Evolutionary conservation across 2,113 vertebrate species (phyloP).

Genomic region (Nothoprocta pentlandii): DNA sequence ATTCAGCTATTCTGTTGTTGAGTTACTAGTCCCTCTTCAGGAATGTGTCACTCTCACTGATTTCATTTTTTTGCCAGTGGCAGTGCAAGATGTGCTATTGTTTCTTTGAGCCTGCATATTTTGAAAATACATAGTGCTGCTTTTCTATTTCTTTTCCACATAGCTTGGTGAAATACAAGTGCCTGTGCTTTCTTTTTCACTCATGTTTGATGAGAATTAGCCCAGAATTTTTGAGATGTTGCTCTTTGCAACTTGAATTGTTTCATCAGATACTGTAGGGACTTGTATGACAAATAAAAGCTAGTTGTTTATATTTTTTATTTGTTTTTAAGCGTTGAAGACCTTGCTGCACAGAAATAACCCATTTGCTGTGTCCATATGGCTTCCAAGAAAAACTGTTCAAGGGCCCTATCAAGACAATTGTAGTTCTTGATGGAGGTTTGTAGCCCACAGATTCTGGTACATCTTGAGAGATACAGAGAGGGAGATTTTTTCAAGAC

Average conservation of each 20-base stretch:
- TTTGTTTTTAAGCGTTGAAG: background rate
- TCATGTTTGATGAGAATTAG: background rate
- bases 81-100: background rate
- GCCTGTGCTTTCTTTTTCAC: background rate
- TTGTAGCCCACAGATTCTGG: background rate
- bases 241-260: background rate
- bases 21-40: background rate
- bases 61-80: background rate
- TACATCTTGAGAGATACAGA: background rate
- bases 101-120: background rate
- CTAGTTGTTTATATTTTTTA: background rate
- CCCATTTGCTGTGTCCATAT: background rate
- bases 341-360: background rate
- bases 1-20: background rate
- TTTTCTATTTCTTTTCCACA: background rate
- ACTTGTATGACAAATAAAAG: background rate
- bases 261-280: background rate
- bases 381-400: background rate
- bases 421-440: background rate
- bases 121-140: background rate
- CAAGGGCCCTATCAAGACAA: background rate
- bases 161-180: background rate
- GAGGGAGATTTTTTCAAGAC: background rate
- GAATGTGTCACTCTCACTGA: fast-evolving
- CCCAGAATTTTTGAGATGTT: background rate